Base-by-base conservation (phyloP, 2,113 vertebrate species). In the Bos indicus region DNA sequence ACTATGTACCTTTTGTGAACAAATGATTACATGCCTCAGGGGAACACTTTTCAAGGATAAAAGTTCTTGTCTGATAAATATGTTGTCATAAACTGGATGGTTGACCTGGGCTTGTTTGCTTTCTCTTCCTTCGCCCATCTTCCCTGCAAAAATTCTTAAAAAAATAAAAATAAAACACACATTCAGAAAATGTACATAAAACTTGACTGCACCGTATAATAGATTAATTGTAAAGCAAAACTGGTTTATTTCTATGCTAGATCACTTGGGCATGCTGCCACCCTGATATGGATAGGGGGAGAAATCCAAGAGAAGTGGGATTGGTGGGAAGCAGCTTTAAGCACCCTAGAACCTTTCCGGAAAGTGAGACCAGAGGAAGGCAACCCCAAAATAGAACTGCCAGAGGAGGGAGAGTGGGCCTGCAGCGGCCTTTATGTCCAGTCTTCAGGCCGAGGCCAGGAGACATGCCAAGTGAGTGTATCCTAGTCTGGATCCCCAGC, bases 141-240 rank as follows among this genome's bases (percentile, higher is more conserved):
- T 28, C 21, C 16, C 46, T 33, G 64, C n/a, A 67, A 78, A 80
- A 51, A 23, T 54, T 82, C 60, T 77, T 48, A 28, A 40, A 57
- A 90, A 82, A n/a, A 56, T 33, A 30, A 23, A 94, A 95, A 83
- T 82, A 94, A 92, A 60, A 48, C 36, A 82, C 81, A 80, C 11
- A 56, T 51, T 71, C 28, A 80, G 48, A n/a, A 96, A 87, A 90
- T 81, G 56, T 30, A 90, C 43, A n/a, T 89, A 82, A 30, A 94
- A 78, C 51, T 40, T 64, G 90, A 86, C 52, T 12, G 14, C 56
- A 51, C 36, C 14, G 1, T 36, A 8, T 67, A 86, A 80, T 8
- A 46, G 86, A 90, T 87, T 95, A 51, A 26, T 90, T 90, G 54
- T 46, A 90, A 92, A 78, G n/a, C 71, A 71, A 95, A 95, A 82